Conservation (phyloP, 2,888 invertebrate species). For the Eutolmus rufibarbis region DNA sequence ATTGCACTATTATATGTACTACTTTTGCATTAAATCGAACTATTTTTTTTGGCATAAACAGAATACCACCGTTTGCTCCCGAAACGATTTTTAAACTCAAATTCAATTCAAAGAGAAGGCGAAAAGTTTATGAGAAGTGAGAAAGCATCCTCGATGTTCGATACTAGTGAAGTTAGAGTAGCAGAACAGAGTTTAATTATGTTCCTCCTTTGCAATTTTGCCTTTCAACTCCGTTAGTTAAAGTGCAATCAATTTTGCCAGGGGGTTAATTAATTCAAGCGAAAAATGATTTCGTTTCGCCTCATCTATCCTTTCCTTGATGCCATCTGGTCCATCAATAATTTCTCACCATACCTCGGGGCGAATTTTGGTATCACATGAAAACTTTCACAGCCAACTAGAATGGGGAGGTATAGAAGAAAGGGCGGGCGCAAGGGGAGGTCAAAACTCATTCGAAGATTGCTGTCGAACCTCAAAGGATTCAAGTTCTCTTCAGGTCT, state of each 20-base stretch:
- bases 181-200: background rate
- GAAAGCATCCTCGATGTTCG: background rate
- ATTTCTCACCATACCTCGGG: background rate
- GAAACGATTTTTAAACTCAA: background rate
- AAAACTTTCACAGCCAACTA: background rate
- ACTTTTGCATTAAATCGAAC: background rate
- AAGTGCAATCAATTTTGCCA: background rate
- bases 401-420: background rate
- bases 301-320: background rate
- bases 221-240: background rate
- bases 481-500: constrained; percentile 32
- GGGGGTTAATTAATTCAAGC: background rate
- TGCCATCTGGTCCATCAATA: background rate
- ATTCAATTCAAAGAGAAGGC: background rate
- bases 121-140: background rate
- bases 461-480: constrained; percentile 42
- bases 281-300: background rate
- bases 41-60: background rate
- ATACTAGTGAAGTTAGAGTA: background rate
- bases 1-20: too few relatives aligned
- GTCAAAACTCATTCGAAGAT: constrained; percentile 30
- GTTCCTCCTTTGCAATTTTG: background rate
- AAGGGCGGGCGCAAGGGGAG: background rate
- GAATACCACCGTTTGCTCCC: background rate
- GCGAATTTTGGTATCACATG: background rate